Conservation (phyloP, 1,140 invertebrate species). For the Heliconius congener region DNA sequence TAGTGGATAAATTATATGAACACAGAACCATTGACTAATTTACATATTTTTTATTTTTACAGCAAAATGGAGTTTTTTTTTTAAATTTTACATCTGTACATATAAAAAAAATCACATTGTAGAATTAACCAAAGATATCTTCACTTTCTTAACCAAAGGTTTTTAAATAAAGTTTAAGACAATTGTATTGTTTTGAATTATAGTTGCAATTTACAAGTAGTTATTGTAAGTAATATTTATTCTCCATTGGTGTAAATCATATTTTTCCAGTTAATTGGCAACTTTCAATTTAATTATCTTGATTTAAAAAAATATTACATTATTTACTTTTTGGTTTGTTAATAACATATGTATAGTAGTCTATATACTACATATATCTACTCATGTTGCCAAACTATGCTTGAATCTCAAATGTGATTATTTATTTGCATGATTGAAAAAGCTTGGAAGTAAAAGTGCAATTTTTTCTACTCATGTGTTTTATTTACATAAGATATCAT, state of each 20-base stretch:
- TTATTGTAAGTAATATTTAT: conserved; percentile 1
- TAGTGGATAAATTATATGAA: not conserved
- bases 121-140: not conserved
- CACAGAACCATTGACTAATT: not conserved
- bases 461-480: conserved; percentile 60
- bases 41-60: not conserved
- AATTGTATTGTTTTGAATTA: not conserved
- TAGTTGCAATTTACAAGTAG: not conserved
- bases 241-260: not conserved
- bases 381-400: conserved; percentile 77
- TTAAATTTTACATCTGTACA: not conserved
- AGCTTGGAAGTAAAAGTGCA: conserved; percentile 76
- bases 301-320: not conserved
- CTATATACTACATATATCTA: conserved; percentile 59
- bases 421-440: conserved; percentile 74
- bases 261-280: not conserved
- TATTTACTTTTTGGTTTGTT: conserved; percentile 22
- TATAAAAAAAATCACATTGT: not conserved
- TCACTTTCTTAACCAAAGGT: not conserved
- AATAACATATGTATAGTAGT: conserved; percentile 35
- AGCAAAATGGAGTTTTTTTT: not conserved
- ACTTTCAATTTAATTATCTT: not conserved
- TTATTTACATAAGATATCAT: conserved; percentile 28
- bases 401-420: conserved; percentile 78
- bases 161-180: not conserved